Conservation (phyloP, 2,888 invertebrate species). For the Autographa gamma region DNA sequence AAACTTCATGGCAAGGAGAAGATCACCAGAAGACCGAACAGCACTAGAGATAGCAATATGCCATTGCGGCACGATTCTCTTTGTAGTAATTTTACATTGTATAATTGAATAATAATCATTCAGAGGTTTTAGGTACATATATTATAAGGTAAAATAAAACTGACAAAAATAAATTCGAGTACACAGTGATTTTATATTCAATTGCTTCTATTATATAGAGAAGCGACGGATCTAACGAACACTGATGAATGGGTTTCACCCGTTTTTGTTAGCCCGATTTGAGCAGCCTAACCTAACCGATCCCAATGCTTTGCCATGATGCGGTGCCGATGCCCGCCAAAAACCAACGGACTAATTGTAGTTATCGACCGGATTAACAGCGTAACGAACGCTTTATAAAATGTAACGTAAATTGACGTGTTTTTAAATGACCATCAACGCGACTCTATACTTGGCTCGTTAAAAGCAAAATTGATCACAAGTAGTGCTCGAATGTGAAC, state of each 20-base stretch:
- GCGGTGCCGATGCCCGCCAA: background rate
- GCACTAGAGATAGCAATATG: too few relatives aligned
- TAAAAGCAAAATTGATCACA: constrained; percentile 1
- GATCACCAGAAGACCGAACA: too few relatives aligned
- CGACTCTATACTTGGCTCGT: background rate
- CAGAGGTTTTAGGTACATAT: too few relatives aligned
- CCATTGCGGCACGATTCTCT: too few relatives aligned
- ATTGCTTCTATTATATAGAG: background rate
- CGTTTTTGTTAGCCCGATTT: background rate
- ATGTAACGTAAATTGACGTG: background rate
- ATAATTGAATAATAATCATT: too few relatives aligned
- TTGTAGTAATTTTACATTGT: too few relatives aligned
- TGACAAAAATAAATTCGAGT: too few relatives aligned
- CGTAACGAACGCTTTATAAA: background rate
- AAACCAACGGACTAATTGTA: background rate
- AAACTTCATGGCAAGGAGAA: too few relatives aligned
- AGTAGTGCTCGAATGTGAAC: constrained; percentile 28
- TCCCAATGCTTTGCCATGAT: background rate
- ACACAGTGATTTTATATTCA: background rate
- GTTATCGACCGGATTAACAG: background rate
- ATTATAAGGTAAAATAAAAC: too few relatives aligned
- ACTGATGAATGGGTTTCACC: background rate
- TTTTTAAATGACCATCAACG: background rate
- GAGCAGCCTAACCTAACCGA: background rate
- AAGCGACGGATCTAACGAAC: background rate